Evolutionary conservation across 2,888 invertebrate genomes (phyloP).

Genomic region (Apotomis capreana): DNA sequence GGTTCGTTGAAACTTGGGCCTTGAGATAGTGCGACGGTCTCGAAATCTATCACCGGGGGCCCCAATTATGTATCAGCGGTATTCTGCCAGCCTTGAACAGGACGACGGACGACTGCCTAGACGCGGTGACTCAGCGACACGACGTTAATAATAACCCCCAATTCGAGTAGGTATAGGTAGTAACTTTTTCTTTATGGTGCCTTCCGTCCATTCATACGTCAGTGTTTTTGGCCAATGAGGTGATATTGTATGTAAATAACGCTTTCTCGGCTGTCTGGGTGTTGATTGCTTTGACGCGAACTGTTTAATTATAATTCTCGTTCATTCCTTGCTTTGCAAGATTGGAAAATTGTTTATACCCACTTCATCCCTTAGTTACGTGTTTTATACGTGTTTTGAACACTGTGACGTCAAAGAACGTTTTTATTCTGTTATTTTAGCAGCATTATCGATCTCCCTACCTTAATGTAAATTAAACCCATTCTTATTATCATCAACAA

Average conservation of each 20-base stretch:
- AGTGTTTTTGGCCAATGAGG: slow-evolving; percentile 47
- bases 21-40: slow-evolving; percentile 38
- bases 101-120: slow-evolving; percentile 57
- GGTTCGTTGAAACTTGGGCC: slow-evolving; percentile 39
- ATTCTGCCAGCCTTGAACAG: slow-evolving; percentile 55
- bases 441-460: neutral
- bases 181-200: slow-evolving; percentile 58
- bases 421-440: too few species aligned
- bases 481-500: too few species aligned
- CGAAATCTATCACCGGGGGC: slow-evolving; percentile 42
- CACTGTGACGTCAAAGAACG: too few species aligned
- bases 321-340: neutral
- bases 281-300: slow-evolving; percentile 9
- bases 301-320: neutral
- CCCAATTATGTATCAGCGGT: slow-evolving; percentile 50
- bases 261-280: slow-evolving; percentile 23
- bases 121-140: slow-evolving; percentile 57
- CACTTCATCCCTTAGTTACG: too few species aligned
- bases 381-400: too few species aligned
- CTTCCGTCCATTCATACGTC: slow-evolving; percentile 74
- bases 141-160: slow-evolving; percentile 44
- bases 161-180: slow-evolving; percentile 23
- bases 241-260: slow-evolving; percentile 68
- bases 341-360: neutral
- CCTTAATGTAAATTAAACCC: too few species aligned